These are phyloP conservation scores for Zaprionus inermis DNA, from an alignment of 1,140 invertebrate species.

Conservation along the genomic window DNA sequence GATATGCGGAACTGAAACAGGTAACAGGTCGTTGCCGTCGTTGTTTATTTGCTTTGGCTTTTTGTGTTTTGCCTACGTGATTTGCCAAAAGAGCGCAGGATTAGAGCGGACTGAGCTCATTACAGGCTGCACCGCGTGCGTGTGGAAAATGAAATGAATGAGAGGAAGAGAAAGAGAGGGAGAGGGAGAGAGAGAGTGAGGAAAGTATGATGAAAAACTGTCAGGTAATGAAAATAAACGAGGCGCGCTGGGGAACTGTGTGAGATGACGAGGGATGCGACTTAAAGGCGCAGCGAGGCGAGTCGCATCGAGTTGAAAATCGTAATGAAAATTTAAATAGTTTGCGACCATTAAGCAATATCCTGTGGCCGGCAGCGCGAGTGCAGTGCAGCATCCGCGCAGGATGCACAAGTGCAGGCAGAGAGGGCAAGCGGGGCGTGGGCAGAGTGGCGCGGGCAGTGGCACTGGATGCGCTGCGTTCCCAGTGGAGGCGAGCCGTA, in stretches of 20 bases:
- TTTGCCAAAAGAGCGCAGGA: slow-evolving; percentile 64
- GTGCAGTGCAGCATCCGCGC: slow-evolving; percentile 45
- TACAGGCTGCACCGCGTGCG: slow-evolving; percentile 16
- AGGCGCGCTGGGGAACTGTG: slow-evolving; percentile 6
- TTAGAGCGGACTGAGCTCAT: slow-evolving; percentile 48
- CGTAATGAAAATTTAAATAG: slow-evolving; percentile 74
- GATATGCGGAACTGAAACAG: neutral
- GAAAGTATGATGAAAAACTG: neutral
- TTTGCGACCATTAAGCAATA: slow-evolving; percentile 71
- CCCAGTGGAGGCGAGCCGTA: slow-evolving; percentile 21
- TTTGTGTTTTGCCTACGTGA: slow-evolving; percentile 59
- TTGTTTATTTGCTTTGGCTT: slow-evolving; percentile 35
- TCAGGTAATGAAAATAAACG: slow-evolving; percentile 45
- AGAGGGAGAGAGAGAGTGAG: neutral
- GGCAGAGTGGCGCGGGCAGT: neutral
- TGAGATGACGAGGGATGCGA: neutral
- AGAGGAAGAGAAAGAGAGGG: neutral
- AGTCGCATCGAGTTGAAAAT: slow-evolving; percentile 16
- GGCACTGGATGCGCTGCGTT: neutral
- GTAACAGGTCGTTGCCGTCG: neutral
- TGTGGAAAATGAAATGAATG: slow-evolving; percentile 12
- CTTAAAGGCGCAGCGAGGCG: slow-evolving; percentile 2
- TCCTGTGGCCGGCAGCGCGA: slow-evolving; percentile 42
- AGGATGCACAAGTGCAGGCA: slow-evolving; percentile 9
- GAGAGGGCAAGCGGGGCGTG: neutral